Percentiles rank a stretch among this genome's conserved stretches.
Evolutionary conservation across 2,888 invertebrate genomes (phyloP).

Genomic region (Caenorhabditis uteleia): DNA sequence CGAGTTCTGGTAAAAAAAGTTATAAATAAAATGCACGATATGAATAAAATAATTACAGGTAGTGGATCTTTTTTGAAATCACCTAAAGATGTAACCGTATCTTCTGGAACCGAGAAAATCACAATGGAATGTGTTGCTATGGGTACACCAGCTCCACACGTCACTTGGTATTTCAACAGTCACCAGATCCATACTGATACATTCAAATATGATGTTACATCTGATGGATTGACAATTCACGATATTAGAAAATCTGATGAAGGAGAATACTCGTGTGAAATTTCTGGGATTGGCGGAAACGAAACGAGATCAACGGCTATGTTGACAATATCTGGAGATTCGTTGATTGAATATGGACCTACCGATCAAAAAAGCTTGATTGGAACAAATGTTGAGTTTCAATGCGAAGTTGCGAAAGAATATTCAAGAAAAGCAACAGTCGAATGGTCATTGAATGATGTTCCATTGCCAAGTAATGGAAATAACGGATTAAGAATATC

Average conservation of each 20-base stretch:
- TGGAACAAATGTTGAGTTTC: slow-evolving; percentile 88
- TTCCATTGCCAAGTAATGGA: slow-evolving; percentile 32
- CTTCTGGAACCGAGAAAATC: slow-evolving; percentile 42
- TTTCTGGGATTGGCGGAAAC: slow-evolving; percentile 68
- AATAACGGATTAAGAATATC: slow-evolving; percentile 46
- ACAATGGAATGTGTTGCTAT: slow-evolving; percentile 35
- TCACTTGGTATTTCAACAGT: slow-evolving; percentile 35
- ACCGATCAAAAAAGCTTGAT: slow-evolving; percentile 79
- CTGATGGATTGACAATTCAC: slow-evolving; percentile 41
- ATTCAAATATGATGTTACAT: slow-evolving; percentile 22
- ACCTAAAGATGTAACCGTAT: slow-evolving; percentile 35
- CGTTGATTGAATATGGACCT: slow-evolving; percentile 81
- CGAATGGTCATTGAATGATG: slow-evolving; percentile 56
- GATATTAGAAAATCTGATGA: slow-evolving; percentile 51
- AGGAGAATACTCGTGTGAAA: slow-evolving; percentile 72
- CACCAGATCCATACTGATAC: slow-evolving; percentile 23
- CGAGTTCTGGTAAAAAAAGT: background rate
- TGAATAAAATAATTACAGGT: no score
- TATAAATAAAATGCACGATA: slow-evolving; percentile 13
- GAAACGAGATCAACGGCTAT: slow-evolving; percentile 52
- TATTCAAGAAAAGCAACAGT: slow-evolving; percentile 71
- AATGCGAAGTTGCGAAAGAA: slow-evolving; percentile 92
- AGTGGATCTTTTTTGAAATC: slow-evolving; percentile 22
- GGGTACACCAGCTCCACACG: slow-evolving; percentile 24
- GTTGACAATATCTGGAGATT: slow-evolving; percentile 82